Base-by-base conservation (phyloP, 64 coral and sea anemone species). In the Exaiptasia diaphana region DNA sequence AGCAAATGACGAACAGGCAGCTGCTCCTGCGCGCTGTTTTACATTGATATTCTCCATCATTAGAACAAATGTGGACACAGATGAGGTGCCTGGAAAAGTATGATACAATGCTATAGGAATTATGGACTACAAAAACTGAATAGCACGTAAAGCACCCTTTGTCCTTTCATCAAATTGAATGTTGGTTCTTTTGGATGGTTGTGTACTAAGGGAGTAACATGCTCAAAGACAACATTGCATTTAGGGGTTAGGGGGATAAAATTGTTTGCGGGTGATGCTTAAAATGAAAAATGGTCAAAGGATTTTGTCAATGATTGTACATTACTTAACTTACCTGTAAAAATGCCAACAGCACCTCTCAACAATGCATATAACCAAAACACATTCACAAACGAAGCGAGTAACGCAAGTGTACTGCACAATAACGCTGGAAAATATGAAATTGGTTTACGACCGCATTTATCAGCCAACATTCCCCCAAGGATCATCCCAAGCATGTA, bases 391-490 rank as follows among this genome's bases (percentile, higher is more conserved):
- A 89, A 89, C 7, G 76, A 71, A 23, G 68, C 61, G 46, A 75
- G 28, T 5, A 89, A 9, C 2, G 39, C 86, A 41, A 82, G 68
- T 6, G 67, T 3, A 73, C 62, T 82, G 29, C 65, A 73, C 4
- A 21, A 15, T 12, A 65, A 80, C 17, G 65, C 63, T 9, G 60
- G 67, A 26, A 59, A 37, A 37, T 64, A 54, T 35, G 65, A 42
- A 31, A 74, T 41, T 9, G 48, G 15, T 67, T 80, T 90, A 30
- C 87, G 67, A 0, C 87, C 87, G 41, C 49, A 29, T 82, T 80
- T 91, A 57, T 91, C 89, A 0, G 89, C 67, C 3, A 91, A 70
- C 53, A 61, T 53, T 1, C 89, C 82, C 21, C 89, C 89, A 40
- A 85, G 8, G 14, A 91, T 39, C 6, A 85, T 65, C 10, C 89